Percentiles rank a stretch among this genome's conserved stretches.
phyloP scores from a whole-genome alignment of 2,888 invertebrate species.

The Heliconius aoede region DNA sequence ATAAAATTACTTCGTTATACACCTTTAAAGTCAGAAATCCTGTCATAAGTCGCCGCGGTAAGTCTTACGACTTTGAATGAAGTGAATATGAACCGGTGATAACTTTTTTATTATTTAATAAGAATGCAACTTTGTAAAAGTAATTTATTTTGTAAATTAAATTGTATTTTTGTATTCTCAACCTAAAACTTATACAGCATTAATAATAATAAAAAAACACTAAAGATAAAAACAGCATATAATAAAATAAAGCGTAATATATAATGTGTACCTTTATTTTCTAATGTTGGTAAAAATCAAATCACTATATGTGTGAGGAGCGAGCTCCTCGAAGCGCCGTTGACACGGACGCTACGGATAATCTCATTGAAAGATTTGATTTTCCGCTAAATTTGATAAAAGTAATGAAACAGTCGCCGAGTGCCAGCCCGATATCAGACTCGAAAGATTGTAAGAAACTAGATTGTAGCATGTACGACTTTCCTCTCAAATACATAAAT shows the following conservation, averaged over 20 bases:
- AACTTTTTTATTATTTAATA: constrained; percentile 1
- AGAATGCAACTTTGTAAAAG: background rate
- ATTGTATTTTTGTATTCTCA: too few relatives aligned
- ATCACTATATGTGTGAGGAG: constrained; percentile 24
- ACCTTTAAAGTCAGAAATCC: background rate
- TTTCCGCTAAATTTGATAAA: constrained; percentile 82
- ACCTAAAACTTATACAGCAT: too few relatives aligned
- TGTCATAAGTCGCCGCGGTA: background rate
- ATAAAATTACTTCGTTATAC: constrained; percentile 1
- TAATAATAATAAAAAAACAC: background rate
- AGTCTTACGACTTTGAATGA: background rate
- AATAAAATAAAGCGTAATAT: background rate
- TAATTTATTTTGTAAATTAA: background rate
- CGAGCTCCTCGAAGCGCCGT: constrained; percentile 37
- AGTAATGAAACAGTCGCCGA: constrained; percentile 78
- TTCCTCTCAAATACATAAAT: background rate
- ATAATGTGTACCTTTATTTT: background rate
- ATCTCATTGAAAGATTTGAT: constrained; percentile 81
- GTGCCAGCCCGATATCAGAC: constrained; percentile 42
- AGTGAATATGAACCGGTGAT: background rate
- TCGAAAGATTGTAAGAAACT: constrained; percentile 35
- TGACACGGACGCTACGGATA: constrained; percentile 67
- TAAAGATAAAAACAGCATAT: background rate
- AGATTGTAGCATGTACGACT: constrained; percentile 27
- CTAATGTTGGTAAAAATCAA: constrained; percentile 20